Conservation (phyloP, 2,888 invertebrate genomes). For the Yponomeuta sedellus region DNA sequence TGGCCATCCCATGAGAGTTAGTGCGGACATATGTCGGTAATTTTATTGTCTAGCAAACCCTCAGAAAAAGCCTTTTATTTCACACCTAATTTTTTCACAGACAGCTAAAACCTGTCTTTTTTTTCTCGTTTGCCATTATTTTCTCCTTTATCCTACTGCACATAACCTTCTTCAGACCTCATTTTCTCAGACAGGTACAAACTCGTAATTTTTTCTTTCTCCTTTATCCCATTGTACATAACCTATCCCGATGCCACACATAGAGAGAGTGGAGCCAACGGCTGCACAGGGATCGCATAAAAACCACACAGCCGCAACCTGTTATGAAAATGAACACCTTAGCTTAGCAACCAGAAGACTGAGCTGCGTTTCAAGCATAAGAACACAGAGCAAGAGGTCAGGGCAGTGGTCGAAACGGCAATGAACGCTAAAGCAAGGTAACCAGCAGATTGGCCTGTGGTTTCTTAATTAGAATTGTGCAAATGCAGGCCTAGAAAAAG, state of each 20-base stretch:
- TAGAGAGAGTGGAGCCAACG: conserved; percentile 2
- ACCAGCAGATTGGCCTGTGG: not conserved
- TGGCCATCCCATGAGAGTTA: too few species aligned
- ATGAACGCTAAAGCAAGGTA: not conserved
- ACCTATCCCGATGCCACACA: not conserved
- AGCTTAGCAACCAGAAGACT: not conserved
- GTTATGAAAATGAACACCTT: conserved; percentile 31
- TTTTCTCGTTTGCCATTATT: too few species aligned
- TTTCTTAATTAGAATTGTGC: not conserved
- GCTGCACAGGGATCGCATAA: not conserved
- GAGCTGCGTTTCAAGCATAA: conserved; percentile 20
- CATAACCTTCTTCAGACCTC: not conserved
- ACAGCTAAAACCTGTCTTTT: not conserved
- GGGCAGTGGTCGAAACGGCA: not conserved
- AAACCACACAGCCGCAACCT: conserved; percentile 21
- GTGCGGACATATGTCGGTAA: too few species aligned
- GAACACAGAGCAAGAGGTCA: not conserved
- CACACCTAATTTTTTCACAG: not conserved
- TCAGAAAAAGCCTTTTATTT: not conserved
- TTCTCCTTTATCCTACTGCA: not conserved
- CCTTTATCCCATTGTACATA: not conserved
- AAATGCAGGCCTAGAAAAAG: too few species aligned
- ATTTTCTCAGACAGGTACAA: not conserved
- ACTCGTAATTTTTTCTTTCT: not conserved
- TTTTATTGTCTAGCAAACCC: not conserved